These are phyloP conservation scores for Scophthalmus maximus DNA, from an alignment of 2,113 vertebrate genomes.

Conservation along the genomic window DNA sequence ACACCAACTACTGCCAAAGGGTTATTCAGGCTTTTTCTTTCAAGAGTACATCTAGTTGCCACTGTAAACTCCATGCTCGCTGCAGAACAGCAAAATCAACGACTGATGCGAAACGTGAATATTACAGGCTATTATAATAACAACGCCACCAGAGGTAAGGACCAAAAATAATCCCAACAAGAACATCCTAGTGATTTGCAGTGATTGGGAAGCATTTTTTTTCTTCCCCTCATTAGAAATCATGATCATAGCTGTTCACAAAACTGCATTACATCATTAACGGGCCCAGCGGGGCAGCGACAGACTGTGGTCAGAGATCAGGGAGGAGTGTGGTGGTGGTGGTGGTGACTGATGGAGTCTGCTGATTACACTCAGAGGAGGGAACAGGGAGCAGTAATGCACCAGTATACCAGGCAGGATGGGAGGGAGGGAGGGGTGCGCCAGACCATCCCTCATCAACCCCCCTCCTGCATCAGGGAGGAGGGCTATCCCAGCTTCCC, in stretches of 20 bases:
- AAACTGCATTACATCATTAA: constrained; percentile 13
- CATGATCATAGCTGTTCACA: constrained; percentile 23
- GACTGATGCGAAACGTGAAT: background rate
- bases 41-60: background rate
- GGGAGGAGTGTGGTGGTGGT: constrained; percentile 34
- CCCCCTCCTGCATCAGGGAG: constrained; percentile 56
- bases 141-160: background rate
- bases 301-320: constrained; percentile 53
- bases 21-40: no score
- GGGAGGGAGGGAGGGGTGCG: constrained; percentile 46
- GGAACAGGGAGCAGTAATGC: constrained; percentile 71
- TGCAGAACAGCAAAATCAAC: background rate
- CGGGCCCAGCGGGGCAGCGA: constrained; percentile 32
- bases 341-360: constrained; percentile 69
- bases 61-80: background rate
- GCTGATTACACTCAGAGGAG: constrained; percentile 65
- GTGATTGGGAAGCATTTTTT: background rate
- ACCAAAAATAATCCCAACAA: background rate
- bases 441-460: constrained; percentile 55
- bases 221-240: background rate
- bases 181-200: background rate
- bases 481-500: constrained; percentile 78
- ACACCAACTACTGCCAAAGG: no score
- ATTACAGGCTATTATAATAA: background rate
- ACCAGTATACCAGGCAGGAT: constrained; percentile 49